Evolutionary conservation across 2,888 invertebrate species (phyloP).

Genomic region (Ornithoptera alexandrae): DNA sequence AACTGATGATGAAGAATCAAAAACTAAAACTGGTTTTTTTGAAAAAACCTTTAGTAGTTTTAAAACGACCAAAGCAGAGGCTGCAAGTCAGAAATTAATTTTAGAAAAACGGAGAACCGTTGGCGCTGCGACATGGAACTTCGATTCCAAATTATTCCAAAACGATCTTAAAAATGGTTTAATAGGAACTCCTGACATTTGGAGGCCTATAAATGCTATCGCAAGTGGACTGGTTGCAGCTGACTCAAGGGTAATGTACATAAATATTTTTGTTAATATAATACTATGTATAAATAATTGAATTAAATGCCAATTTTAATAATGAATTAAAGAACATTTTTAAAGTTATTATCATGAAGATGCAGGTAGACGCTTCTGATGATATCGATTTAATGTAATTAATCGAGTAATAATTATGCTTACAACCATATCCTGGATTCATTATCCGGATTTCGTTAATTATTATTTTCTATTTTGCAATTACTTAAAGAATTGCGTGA

Average conservation of each 20-base stretch:
- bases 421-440: no score
- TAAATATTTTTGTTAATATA: not conserved
- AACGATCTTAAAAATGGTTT: slow-evolving; percentile 80
- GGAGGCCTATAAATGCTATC: slow-evolving; percentile 84
- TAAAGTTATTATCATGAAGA: no score
- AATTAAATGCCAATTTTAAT: no score
- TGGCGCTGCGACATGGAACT: slow-evolving; percentile 84
- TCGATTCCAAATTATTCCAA: slow-evolving; percentile 82
- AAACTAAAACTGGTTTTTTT: slow-evolving; percentile 74
- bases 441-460: no score
- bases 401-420: no score
- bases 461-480: no score
- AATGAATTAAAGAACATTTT: no score
- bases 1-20: slow-evolving; percentile 69
- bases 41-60: slow-evolving; percentile 74
- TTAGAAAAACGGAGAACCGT: slow-evolving; percentile 83
- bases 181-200: slow-evolving; percentile 84
- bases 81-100: slow-evolving; percentile 68
- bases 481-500: no score
- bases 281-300: not conserved
- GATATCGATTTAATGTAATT: no score
- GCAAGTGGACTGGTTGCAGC: slow-evolving; percentile 80
- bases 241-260: slow-evolving; percentile 72
- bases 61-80: slow-evolving; percentile 68
- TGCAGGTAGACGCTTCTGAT: no score